Percentiles rank a stretch among this genome's conserved stretches.
Conservation (phyloP, 1,140 invertebrate species). For the Cylas formicarius region DNA sequence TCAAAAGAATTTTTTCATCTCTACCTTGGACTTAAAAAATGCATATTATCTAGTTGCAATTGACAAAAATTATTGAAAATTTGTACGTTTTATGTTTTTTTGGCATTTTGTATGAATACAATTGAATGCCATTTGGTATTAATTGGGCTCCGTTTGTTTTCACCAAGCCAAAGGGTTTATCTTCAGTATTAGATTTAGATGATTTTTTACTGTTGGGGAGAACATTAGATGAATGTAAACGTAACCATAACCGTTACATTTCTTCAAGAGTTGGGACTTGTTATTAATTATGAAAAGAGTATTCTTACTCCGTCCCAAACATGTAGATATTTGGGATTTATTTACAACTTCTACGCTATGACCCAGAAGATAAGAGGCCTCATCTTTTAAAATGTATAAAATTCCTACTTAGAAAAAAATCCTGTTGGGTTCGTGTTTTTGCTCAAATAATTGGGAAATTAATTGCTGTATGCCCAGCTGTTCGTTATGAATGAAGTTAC, state of each 20-base stretch:
- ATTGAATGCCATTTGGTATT: conserved; percentile 18
- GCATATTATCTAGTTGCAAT: conserved; percentile 6
- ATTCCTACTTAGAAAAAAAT: conserved; percentile 7
- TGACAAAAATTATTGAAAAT: conserved; percentile 2
- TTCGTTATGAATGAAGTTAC: conserved; percentile 28
- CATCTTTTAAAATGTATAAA: conserved; percentile 10
- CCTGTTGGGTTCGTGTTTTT: conserved; percentile 27
- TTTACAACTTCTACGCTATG: conserved; percentile 22
- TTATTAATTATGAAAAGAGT: conserved; percentile 29
- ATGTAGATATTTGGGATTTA: conserved; percentile 27
- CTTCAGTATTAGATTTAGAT: conserved; percentile 33
- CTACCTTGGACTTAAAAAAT: conserved; percentile 10
- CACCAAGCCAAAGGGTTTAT: conserved; percentile 19
- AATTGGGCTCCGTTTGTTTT: conserved; percentile 28
- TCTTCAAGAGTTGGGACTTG: conserved; percentile 13
- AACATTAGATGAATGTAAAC: conserved; percentile 10
- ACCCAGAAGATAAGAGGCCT: conserved; percentile 17
- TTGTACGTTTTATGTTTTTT: conserved; percentile 8
- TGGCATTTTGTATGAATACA: conserved; percentile 6
- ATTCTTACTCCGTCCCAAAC: conserved; percentile 17
- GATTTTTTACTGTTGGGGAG: conserved; percentile 29
- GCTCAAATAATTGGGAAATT: conserved; percentile 24
- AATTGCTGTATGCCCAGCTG: conserved; percentile 22
- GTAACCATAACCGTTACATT: conserved; percentile 1
- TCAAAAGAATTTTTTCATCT: conserved; percentile 5